Evolutionary conservation across 2,888 invertebrate genomes (phyloP).

Genomic region (Sinodicranocentrus sp.): DNA sequence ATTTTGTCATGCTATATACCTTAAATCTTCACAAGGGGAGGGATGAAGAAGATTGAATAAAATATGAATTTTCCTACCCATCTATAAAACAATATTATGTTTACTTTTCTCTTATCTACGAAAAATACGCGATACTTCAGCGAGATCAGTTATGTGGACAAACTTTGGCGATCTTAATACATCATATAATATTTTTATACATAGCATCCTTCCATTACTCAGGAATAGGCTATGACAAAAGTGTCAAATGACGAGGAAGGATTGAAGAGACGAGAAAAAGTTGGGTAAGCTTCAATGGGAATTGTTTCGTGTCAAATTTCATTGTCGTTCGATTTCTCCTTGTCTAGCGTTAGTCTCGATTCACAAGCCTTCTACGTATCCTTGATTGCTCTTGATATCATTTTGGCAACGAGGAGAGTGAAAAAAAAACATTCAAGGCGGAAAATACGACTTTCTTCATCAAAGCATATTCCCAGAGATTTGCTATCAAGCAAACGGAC

Average conservation of each 20-base stretch:
- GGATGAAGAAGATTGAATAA: no score
- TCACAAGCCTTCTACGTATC: background rate
- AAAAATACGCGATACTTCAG: background rate
- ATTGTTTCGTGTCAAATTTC: slow-evolving; percentile 5
- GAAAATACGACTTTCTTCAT: background rate
- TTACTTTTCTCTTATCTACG: no score
- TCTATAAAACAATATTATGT: no score
- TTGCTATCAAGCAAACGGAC: no score
- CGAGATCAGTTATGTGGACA: background rate
- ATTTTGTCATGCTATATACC: no score
- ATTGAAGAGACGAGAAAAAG: background rate
- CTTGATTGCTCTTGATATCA: background rate
- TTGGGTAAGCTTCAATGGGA: background rate
- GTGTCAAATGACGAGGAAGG: background rate
- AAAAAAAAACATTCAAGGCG: background rate
- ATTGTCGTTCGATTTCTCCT: background rate
- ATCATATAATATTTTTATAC: background rate
- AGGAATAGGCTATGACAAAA: background rate
- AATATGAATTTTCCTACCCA: no score
- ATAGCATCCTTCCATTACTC: no score
- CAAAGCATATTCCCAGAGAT: background rate
- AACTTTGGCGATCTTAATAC: background rate
- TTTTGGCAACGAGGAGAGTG: background rate
- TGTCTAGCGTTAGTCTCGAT: background rate
- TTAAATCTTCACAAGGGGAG: no score